Evolutionary conservation across 2,113 vertebrate genomes (phyloP).

Genomic region (Cryptoleucopteryx plumbea): DNA sequence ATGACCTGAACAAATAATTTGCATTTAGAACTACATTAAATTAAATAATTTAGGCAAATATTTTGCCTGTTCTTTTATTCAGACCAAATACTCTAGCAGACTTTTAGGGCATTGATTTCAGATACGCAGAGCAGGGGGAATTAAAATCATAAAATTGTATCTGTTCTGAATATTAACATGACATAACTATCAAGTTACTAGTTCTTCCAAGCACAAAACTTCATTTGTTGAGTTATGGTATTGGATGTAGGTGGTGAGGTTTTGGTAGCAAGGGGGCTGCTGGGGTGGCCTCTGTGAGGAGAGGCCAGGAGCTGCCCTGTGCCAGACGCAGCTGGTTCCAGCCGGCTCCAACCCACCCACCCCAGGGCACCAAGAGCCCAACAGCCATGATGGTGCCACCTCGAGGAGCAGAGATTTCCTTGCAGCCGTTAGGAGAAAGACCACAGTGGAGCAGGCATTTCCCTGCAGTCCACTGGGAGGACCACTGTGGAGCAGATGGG

Average conservation of each 20-base stretch:
- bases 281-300: neutral
- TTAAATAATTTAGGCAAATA: neutral
- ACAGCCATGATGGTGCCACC: neutral
- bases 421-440: neutral
- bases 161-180: neutral
- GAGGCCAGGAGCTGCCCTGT: too few relatives aligned
- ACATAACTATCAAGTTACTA: neutral
- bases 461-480: too few relatives aligned
- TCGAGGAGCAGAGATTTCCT: neutral
- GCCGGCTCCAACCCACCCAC: rapidly evolving
- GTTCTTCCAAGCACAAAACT: neutral
- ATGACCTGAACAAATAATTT: neutral
- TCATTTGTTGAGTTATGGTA: neutral
- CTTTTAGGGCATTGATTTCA: neutral
- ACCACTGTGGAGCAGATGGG: neutral
- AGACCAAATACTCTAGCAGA: neutral
- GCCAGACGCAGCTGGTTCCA: neutral
- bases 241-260: neutral
- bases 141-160: neutral
- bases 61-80: neutral
- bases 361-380: rapidly evolving
- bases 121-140: neutral
- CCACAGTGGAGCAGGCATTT: too few relatives aligned
- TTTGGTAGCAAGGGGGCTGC: neutral
- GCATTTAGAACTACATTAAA: neutral